Conservation (phyloP, 2,888 invertebrate genomes). For the Drosophila siamana region DNA sequence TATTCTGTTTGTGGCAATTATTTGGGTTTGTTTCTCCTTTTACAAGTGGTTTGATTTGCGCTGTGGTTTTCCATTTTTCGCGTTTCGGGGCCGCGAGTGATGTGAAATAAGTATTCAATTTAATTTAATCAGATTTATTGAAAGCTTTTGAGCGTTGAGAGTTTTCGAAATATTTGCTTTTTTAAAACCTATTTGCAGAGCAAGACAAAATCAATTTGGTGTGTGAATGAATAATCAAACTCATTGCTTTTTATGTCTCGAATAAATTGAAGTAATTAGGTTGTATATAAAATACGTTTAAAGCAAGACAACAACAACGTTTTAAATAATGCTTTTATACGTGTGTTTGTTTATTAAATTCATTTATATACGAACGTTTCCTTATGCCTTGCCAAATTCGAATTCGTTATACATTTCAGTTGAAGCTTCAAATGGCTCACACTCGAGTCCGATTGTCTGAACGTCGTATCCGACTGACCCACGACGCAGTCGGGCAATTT, state of each 20-base stretch:
- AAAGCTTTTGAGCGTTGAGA: background rate
- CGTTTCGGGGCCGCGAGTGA: background rate
- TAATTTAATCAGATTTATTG: background rate
- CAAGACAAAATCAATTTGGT: too few species aligned
- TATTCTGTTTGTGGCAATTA: slow-evolving; percentile 64
- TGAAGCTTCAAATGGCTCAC: slow-evolving; percentile 5
- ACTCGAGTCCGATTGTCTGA: background rate
- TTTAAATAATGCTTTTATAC: too few species aligned
- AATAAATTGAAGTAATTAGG: too few species aligned
- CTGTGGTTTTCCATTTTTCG: slow-evolving; percentile 42
- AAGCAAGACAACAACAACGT: too few species aligned
- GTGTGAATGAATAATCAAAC: too few species aligned
- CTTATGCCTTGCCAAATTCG: slow-evolving; percentile 6
- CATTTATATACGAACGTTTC: too few species aligned
- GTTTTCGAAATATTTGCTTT: background rate
- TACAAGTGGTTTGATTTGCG: slow-evolving; percentile 47
- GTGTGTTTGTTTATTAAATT: too few species aligned
- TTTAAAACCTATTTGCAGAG: too few species aligned
- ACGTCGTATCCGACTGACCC: slow-evolving; percentile 41
- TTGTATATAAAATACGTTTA: too few species aligned
- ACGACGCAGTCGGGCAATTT: slow-evolving; percentile 59
- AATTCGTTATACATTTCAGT: slow-evolving; percentile 14
- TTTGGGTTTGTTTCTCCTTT: slow-evolving; percentile 40
- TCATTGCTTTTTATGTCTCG: too few species aligned
- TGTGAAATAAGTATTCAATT: background rate